phyloP scores from a whole-genome alignment of 2,797 vertebrate genomes.

The Enteromius argenteus region DNA sequence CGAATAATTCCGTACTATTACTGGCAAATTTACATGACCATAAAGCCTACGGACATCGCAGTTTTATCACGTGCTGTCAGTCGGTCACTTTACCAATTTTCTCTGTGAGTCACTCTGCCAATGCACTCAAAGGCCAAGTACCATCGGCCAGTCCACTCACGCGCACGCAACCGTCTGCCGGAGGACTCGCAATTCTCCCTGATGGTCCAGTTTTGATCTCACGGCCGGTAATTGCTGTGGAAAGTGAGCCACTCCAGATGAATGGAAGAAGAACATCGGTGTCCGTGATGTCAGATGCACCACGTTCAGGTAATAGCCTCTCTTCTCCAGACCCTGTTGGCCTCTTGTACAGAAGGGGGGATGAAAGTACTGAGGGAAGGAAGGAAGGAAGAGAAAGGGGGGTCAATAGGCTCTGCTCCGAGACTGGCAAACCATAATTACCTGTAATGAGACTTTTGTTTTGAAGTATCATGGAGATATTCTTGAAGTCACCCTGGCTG shows the following conservation, averaged over 20 bases:
- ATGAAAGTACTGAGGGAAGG: conserved; percentile 73
- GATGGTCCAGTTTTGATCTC: conserved; percentile 80
- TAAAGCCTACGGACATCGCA: background rate
- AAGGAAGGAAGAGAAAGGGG: conserved; percentile 59
- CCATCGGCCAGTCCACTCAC: conserved; percentile 57
- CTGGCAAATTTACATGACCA: background rate
- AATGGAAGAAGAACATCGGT: conserved; percentile 79
- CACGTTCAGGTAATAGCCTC: conserved; percentile 78
- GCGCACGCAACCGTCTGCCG: conserved; percentile 1
- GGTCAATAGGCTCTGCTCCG: conserved; percentile 75
- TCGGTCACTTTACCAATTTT: conserved; percentile 46
- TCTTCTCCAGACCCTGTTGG: conserved; percentile 54
- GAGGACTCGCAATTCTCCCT: conserved; percentile 67
- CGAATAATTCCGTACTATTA: background rate
- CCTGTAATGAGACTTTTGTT: conserved; percentile 96
- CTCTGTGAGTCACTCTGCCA: conserved; percentile 63
- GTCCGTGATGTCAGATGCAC: conserved; percentile 73
- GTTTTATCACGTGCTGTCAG: conserved; percentile 17
- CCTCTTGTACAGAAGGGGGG: conserved; percentile 69
- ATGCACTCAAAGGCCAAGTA: conserved; percentile 39
- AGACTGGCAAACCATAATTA: conserved; percentile 92
- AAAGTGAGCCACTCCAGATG: conserved; percentile 84
- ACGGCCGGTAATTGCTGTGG: conserved; percentile 79
- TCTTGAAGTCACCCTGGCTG: conserved; percentile 88
- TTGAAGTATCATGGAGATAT: conserved; percentile 89